Percentiles rank a stretch among this genome's conserved stretches.
phyloP scores from a whole-genome alignment of 2,888 invertebrate genomes.

The Antitype chi region DNA sequence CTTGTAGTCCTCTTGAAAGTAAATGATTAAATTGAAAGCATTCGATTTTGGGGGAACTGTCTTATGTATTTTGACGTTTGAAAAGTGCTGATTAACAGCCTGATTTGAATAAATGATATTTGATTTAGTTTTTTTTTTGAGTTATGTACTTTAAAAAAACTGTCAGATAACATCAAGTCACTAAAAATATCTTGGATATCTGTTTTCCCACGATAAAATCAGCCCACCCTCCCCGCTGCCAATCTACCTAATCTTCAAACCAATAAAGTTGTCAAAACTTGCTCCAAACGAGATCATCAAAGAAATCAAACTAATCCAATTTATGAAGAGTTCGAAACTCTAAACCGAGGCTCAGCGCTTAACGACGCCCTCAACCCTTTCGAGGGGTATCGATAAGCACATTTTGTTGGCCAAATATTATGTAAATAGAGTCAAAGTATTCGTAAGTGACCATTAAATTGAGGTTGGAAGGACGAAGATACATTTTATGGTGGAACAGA shows the following conservation, averaged over 20 bases:
- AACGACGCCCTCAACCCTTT: slow-evolving; percentile 48
- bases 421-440: slow-evolving; percentile 31
- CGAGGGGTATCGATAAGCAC: slow-evolving; percentile 31
- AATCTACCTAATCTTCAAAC: slow-evolving; percentile 36
- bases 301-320: slow-evolving; percentile 56
- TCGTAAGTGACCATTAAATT: slow-evolving; percentile 27
- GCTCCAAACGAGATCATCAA: slow-evolving; percentile 47
- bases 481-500: not conserved
- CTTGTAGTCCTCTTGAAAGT: too few relatives aligned
- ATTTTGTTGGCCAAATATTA: slow-evolving; percentile 43
- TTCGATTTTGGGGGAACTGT: too few relatives aligned
- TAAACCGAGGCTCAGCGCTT: slow-evolving; percentile 24
- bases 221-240: slow-evolving; percentile 15
- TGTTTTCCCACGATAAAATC: slow-evolving; percentile 1
- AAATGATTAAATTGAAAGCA: too few relatives aligned
- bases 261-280: slow-evolving; percentile 55
- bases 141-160: not conserved
- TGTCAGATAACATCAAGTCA: not conserved
- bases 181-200: not conserved
- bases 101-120: too few relatives aligned
- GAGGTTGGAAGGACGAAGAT: not conserved
- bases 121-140: too few relatives aligned
- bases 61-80: too few relatives aligned
- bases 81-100: too few relatives aligned
- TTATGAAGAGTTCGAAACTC: slow-evolving; percentile 44